These are phyloP conservation scores for Microtus richardsoni DNA, from an alignment of 2,113 vertebrate species.

Conservation along the genomic window DNA sequence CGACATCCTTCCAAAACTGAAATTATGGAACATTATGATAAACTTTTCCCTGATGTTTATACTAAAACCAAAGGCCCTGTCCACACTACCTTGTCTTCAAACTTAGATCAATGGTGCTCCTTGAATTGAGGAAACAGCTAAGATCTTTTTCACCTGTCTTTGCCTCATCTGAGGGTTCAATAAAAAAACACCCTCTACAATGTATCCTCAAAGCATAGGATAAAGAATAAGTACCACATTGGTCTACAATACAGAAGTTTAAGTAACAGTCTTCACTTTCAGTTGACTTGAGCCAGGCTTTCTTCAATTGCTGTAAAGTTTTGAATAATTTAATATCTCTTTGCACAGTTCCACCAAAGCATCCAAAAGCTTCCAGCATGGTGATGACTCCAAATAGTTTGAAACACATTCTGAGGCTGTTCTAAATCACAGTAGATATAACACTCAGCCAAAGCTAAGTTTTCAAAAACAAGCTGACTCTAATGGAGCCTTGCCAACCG, in stretches of 20 bases:
- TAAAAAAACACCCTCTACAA: neutral
- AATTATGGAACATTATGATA: conserved; percentile 1
- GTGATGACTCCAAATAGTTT: neutral
- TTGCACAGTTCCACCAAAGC: neutral
- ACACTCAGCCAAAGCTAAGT: neutral
- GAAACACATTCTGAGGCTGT: neutral
- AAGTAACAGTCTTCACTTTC: neutral
- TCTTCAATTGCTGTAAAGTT: neutral
- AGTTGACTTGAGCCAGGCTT: neutral
- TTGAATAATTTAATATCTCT: neutral
- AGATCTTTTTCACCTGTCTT: neutral
- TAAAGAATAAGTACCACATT: neutral
- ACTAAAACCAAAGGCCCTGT: neutral
- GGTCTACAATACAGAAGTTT: neutral
- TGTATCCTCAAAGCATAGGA: neutral
- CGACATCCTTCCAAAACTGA: conserved; percentile 46
- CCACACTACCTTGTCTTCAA: neutral
- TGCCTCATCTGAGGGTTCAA: neutral
- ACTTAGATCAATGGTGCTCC: neutral
- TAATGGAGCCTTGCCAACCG: neutral
- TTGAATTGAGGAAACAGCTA: neutral
- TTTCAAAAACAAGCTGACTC: conserved; percentile 39
- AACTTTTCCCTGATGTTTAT: conserved; percentile 19
- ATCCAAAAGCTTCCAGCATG: neutral
- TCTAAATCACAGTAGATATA: conserved; percentile 55